Evolutionary conservation across 1,140 invertebrate genomes (phyloP), one percentile per base, ranked within the genome.

Genomic region (Pseudomyrmex dendroicus): DNA sequence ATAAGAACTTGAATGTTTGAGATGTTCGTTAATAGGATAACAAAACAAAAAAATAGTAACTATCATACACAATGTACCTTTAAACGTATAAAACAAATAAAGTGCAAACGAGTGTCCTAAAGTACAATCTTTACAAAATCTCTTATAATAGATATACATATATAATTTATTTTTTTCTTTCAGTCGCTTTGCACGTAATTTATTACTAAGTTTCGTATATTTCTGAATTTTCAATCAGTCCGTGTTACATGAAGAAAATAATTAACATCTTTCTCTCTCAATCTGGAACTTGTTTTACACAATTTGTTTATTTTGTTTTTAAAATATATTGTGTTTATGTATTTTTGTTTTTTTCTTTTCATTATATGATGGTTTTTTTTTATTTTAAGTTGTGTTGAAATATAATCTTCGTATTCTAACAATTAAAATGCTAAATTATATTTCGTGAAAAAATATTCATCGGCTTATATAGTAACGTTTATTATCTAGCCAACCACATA

Each of bases 1-100:
- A 87, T 91, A 92, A 91, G 80, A 91, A 90, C 64, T 74, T 89
- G 77, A 90, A 87, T 92, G 84, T 92, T 92, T 92, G 87, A 86
- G 91, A 91, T 89, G 89, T 91, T 91, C 86, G 89, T 89, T 86
- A 89, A 91, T 92, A 90, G 91, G 35, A 7, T 35, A 92, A 73
- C 84, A 83, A 84, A 74, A 20, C 20, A 57, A 89, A 89, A 90
- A 80, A 86, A 87, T 89, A 74, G 56, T 78, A 84, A 62, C 73
- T 88, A 82, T 90, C 90, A 76, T 91, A 35, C 83, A 64, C 22
- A 86, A 90, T 90, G 86, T 90, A 90, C 54, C 86, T 90, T 85
- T 76, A 89, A 35, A 35, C 35, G 35, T 77, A 72, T 72, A 73
- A 73, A 86, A 83, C 62, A 73, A 89, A 87, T 89, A 84, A 86